Evolutionary conservation across 2,113 vertebrate species (phyloP).

Genomic region (Cromileptes altivelis): DNA sequence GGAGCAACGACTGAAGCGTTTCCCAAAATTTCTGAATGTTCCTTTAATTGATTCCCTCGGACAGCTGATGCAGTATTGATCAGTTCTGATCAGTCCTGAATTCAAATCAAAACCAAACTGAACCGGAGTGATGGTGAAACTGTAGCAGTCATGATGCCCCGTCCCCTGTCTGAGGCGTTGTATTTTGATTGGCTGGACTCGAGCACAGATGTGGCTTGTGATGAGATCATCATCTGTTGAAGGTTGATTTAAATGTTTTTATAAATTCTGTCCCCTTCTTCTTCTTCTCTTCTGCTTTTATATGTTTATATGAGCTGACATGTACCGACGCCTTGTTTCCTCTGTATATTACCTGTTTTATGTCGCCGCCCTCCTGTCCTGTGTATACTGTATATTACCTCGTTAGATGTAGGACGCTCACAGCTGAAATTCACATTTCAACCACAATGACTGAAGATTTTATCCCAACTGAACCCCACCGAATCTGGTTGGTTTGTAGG

Average conservation of each 20-base stretch:
- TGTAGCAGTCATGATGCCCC: background rate
- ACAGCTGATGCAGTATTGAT: constrained; percentile 1
- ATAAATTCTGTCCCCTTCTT: background rate
- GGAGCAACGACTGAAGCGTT: background rate
- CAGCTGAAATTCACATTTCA: background rate
- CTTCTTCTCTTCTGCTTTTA: background rate
- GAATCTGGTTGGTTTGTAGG: background rate
- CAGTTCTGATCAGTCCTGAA: background rate
- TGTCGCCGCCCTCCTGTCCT: background rate
- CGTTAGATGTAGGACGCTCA: background rate
- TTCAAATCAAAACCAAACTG: background rate
- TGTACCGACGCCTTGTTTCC: background rate
- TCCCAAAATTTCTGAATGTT: background rate
- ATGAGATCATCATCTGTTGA: background rate
- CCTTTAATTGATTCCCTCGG: background rate
- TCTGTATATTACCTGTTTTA: background rate
- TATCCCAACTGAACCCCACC: background rate
- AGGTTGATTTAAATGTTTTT: background rate
- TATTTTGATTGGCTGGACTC: constrained; percentile 4
- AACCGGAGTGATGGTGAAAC: background rate
- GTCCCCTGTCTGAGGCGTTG: background rate
- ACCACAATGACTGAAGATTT: background rate
- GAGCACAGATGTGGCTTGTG: background rate
- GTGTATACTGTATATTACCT: background rate
- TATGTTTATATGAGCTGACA: constrained; percentile 16